phyloP scores from a whole-genome alignment of 1,140 invertebrate species.

The Caerostris extrusa region DNA sequence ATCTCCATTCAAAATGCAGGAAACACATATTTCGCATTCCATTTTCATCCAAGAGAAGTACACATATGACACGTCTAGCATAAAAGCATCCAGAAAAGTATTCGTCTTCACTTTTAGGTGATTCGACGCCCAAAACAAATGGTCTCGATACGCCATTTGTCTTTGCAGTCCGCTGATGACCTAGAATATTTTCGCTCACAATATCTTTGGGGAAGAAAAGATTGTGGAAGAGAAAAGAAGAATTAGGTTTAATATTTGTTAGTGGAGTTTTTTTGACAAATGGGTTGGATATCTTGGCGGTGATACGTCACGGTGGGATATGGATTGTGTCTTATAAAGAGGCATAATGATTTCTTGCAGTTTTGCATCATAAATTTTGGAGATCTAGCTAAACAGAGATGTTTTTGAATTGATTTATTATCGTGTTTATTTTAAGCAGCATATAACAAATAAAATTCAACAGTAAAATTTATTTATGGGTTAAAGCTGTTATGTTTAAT shows the following conservation, averaged over 20 bases:
- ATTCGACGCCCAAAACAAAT: background rate
- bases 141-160: background rate
- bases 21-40: background rate
- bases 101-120: background rate
- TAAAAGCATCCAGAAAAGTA: slow-evolving; percentile 16
- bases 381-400: too few species aligned
- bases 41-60: background rate
- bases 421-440: too few species aligned
- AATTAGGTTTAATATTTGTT: background rate
- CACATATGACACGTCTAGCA: background rate
- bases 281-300: background rate
- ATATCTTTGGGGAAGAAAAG: background rate
- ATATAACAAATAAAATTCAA: too few species aligned
- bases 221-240: background rate
- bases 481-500: too few species aligned
- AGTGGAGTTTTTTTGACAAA: background rate
- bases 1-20: background rate
- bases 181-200: background rate
- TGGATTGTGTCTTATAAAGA: background rate
- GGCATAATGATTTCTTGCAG: background rate
- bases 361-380: background rate
- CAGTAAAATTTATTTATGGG: too few species aligned
- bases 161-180: background rate
- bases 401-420: too few species aligned
- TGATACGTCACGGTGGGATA: background rate